phyloP scores from a whole-genome alignment of 1,140 invertebrate species.

The Trialeurodes vaporariorum region DNA sequence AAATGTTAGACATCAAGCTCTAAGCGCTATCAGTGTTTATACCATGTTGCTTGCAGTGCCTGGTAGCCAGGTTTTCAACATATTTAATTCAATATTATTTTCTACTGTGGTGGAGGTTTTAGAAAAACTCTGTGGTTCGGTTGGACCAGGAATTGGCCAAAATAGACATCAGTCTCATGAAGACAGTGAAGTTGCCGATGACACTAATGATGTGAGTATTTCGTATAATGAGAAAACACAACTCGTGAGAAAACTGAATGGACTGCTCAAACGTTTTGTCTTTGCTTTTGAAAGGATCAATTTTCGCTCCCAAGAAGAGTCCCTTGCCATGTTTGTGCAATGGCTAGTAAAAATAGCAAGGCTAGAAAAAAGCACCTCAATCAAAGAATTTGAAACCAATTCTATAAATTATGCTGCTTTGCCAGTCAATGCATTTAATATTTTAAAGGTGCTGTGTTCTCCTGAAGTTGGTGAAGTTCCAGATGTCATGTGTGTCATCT shows the following conservation, averaged over 20 bases:
- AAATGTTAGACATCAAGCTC: neutral
- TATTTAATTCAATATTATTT: constrained; percentile 44
- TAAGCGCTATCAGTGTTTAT: constrained; percentile 35
- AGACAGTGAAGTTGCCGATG: neutral
- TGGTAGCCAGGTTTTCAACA: constrained; percentile 41
- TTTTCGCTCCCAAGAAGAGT: neutral
- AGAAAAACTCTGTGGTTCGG: constrained; percentile 33
- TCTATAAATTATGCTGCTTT: neutral
- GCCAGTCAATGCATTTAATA: constrained; percentile 1
- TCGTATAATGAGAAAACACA: neutral
- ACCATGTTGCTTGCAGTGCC: constrained; percentile 36
- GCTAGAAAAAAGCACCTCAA: neutral
- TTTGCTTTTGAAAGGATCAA: neutral
- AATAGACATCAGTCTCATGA: neutral
- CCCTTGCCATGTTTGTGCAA: neutral
- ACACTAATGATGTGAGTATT: neutral
- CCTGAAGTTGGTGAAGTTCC: neutral
- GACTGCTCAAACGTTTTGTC: neutral
- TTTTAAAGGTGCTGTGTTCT: neutral
- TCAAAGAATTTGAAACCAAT: neutral
- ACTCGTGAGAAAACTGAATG: constrained; percentile 2
- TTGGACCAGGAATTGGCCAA: neutral
- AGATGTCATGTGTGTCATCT: neutral
- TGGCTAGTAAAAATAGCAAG: neutral
- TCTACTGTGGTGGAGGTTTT: constrained; percentile 36